These are phyloP conservation scores for Todiramphus chloris DNA, from an alignment of 2,113 vertebrate genomes.

Conservation along the genomic window DNA sequence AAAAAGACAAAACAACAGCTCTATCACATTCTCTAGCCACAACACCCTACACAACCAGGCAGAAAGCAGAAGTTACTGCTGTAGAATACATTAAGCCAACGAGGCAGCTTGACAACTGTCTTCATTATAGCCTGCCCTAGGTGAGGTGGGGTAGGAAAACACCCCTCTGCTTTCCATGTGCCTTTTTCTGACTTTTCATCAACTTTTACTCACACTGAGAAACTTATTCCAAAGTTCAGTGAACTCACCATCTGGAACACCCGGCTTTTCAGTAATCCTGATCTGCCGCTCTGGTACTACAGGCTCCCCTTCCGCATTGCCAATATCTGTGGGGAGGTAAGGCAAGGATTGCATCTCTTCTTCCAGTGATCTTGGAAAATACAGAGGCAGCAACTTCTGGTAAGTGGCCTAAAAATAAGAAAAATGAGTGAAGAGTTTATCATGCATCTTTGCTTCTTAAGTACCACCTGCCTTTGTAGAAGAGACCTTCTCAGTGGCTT, in stretches of 20 bases:
- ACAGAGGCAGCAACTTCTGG: constrained; percentile 89
- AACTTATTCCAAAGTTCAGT: background rate
- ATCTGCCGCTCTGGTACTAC: constrained; percentile 95
- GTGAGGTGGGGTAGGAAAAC: background rate
- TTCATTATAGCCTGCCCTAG: background rate
- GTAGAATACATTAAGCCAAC: background rate
- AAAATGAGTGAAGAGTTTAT: background rate
- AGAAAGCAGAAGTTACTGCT: background rate
- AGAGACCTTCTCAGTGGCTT: background rate
- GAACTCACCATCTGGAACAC: constrained; percentile 83
- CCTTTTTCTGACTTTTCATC: background rate
- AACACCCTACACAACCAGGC: accelerated
- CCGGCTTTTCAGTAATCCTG: constrained; percentile 93
- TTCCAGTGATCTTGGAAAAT: constrained; percentile 89
- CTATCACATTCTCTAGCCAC: background rate
- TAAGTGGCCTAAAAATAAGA: constrained; percentile 80
- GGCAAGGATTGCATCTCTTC: constrained; percentile 85
- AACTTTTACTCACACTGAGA: background rate
- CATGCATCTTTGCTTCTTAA: background rate
- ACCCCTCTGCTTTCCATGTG: background rate
- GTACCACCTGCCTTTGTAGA: background rate
- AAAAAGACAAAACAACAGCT: background rate
- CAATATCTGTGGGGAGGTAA: constrained; percentile 91
- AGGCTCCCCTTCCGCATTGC: constrained; percentile 93
- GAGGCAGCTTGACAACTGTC: background rate